Conservation (phyloP, 2,888 invertebrate genomes). For the Plagiodera versicolora region DNA sequence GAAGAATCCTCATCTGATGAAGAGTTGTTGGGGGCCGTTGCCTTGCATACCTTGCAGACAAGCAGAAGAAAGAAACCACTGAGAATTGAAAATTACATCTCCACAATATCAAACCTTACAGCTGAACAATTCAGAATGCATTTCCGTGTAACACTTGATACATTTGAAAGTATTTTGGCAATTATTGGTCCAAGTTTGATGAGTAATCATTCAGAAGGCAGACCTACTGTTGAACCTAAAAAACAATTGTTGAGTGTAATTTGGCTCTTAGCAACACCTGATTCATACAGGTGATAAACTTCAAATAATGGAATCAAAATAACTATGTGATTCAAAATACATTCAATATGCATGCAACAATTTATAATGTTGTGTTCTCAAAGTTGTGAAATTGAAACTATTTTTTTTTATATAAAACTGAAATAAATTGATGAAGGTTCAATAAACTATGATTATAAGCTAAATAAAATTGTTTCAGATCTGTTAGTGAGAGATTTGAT, state of each 20-base stretch:
- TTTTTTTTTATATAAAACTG: too few species aligned
- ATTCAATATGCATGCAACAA: too few species aligned
- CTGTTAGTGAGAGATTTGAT: conserved; percentile 22
- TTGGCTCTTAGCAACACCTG: conserved; percentile 25
- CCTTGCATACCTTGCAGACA: not conserved
- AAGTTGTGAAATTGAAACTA: too few species aligned
- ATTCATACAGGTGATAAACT: conserved; percentile 19
- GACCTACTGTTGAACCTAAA: not conserved
- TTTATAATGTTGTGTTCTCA: too few species aligned
- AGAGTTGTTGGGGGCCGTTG: conserved; percentile 5
- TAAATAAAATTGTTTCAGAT: conserved; percentile 20
- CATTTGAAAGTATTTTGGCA: conserved; percentile 6
- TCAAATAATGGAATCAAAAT: conserved; percentile 3
- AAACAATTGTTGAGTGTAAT: conserved; percentile 13
- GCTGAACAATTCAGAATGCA: conserved; percentile 12
- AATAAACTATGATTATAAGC: not conserved
- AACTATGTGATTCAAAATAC: not conserved
- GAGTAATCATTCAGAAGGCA: conserved; percentile 10
- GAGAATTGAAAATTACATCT: not conserved
- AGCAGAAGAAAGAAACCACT: conserved; percentile 5
- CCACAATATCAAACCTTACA: not conserved
- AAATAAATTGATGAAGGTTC: not conserved
- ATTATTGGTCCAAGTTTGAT: conserved; percentile 3
- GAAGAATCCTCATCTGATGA: conserved; percentile 8
- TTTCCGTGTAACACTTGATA: conserved; percentile 1